phyloP scores from a whole-genome alignment of 2,797 vertebrate species.

The Hapalemur alaotrensis region DNA sequence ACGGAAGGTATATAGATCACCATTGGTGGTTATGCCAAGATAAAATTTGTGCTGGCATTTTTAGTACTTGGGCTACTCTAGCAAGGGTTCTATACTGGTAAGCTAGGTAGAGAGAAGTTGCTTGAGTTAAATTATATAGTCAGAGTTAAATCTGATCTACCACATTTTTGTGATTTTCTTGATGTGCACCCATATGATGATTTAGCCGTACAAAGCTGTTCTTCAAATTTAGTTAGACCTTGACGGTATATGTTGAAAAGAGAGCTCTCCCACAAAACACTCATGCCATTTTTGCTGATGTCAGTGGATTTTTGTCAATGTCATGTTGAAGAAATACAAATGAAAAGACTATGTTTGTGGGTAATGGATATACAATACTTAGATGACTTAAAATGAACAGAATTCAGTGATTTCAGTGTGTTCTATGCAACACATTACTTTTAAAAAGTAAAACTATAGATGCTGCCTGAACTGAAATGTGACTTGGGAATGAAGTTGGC shows the following conservation, averaged over 20 bases:
- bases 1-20: neutral
- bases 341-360: neutral
- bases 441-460: neutral
- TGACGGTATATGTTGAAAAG: neutral
- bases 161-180: neutral
- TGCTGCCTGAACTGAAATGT: neutral
- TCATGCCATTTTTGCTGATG: neutral
- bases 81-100: neutral
- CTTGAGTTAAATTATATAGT: neutral
- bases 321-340: slow-evolving; percentile 6
- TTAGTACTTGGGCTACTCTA: neutral
- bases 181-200: neutral
- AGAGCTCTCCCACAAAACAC: neutral
- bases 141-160: neutral
- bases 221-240: neutral
- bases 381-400: neutral
- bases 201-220: neutral
- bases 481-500: neutral
- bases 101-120: neutral
- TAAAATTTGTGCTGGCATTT: slow-evolving; percentile 4
- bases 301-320: neutral
- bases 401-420: neutral
- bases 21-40: neutral
- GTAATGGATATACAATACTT: neutral
- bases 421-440: neutral